Conservation (phyloP, 2,888 invertebrate species). For the Eucera pruinosa region DNA sequence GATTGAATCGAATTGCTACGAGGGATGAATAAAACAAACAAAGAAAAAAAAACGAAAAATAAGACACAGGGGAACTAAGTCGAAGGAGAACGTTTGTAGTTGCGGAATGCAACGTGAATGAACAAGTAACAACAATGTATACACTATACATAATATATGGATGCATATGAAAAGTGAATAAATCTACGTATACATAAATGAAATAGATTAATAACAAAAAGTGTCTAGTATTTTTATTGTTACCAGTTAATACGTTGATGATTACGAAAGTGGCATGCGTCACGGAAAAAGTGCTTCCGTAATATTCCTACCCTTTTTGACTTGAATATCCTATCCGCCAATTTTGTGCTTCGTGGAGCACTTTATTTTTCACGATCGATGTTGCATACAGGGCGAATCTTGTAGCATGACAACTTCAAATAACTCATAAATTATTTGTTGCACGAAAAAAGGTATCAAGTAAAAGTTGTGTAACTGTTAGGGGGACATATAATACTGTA, state of each 20-base stretch:
- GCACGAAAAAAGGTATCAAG: too few species aligned
- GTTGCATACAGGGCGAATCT: too few species aligned
- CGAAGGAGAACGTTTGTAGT: conserved; percentile 43
- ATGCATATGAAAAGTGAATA: conserved; percentile 72
- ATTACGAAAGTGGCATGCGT: neutral
- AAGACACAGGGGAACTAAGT: conserved; percentile 1
- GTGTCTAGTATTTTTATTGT: conserved; percentile 73
- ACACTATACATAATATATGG: conserved; percentile 78
- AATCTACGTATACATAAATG: conserved; percentile 77
- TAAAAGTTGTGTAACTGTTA: too few species aligned
- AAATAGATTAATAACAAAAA: conserved; percentile 80
- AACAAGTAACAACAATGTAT: conserved; percentile 74
- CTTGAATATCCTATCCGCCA: too few species aligned
- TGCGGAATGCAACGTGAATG: conserved; percentile 65
- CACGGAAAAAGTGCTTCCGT: too few species aligned
- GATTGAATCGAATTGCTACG: conserved; percentile 13
- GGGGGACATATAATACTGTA: too few species aligned
- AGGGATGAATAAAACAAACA: neutral
- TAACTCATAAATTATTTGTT: too few species aligned
- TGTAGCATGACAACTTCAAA: too few species aligned
- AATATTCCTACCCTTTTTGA: too few species aligned
- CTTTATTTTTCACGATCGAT: too few species aligned
- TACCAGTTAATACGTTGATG: neutral
- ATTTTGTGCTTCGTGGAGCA: too few species aligned
- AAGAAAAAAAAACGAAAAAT: conserved; percentile 3